Base-by-base conservation (phyloP, 2,113 vertebrate species). In the Erythrolamprus reginae region DNA sequence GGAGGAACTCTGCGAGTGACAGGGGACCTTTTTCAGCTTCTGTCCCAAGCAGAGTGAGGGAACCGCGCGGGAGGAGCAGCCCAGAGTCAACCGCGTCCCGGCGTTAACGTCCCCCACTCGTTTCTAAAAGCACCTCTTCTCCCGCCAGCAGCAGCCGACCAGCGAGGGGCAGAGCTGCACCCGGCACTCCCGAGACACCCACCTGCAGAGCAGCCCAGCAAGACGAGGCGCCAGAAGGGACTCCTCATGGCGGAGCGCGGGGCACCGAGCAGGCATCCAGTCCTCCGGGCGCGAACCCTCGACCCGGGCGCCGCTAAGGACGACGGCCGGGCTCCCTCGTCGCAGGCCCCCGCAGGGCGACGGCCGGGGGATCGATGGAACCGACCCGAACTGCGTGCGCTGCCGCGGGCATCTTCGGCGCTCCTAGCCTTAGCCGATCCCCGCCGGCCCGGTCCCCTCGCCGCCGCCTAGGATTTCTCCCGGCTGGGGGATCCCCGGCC, bases 171-270 rank as follows among this genome's bases (percentile, higher is more conserved):
- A 24, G 7, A 28, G 48, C 21, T 0, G 13, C 24, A 9, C 13
- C 47, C 23, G 13, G 9, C 58, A 4, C 17, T 1, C 87, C 23
- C 0, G 42, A 50, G 42, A 17, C 85, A 91, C 91, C 84, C 42
- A 93, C 93, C 93, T 90, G 92, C 92, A 92, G 94, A 93, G 33
- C 94, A 93, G 94, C 95, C 94, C 15, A 93, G 24, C 19, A 89
- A 50, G 1, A 58, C 55, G 17, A 92, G 47, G 82, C 13, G 89
- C 91, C 93, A 84, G 84, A 47, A 28, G 48, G 94, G 92, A 95
- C 92, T 91, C 94, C 96, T 95, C 97, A 96, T 97, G 95, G 94
- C 92, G 93, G 92, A 90, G 90, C 65, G 28, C 88, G 23, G 86
- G 51, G 38, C 88, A 47, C 88, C 55, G 83, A 7, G 88, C 89